Evolutionary conservation across 1,140 invertebrate species (phyloP), one percentile per base, ranked within the genome.

Genomic region (Penaeus chinensis): DNA sequence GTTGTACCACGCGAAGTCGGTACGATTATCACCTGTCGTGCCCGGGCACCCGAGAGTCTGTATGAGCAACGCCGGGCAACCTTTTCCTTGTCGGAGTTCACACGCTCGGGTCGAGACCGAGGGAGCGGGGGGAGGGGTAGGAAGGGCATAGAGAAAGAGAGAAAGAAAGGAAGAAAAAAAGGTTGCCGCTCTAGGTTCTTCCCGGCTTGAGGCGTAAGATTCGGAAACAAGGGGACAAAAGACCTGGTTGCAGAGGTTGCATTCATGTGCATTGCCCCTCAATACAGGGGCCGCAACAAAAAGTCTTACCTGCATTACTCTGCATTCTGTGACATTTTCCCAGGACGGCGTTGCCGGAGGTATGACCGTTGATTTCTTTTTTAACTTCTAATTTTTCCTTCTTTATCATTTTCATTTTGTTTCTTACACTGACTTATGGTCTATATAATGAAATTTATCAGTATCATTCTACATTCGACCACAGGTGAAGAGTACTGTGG

Each of bases 251-350:
- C 86, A 87, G 86, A 82, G 86, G 86, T 87, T 87, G 86, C 86
- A 87, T 87, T 87, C 86, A 87, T 87, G 86, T 87, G 86, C 86
- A 87, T 87, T 83, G 86, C 86, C 86, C 86, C 61, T 83, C n/a
- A 62, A 54, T 82, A 60, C 60, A 66, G 78, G 32, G 8, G 69
- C 80, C 11, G 80, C 86, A 27, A 83, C 86, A 87, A 87, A 87
- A 83, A 87, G 80, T 54, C 80, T 87, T 87, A 87, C 86, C 86
- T 87, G 86, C 86, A 87, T 82, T 82, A 77, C 42, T 27, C 71
- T 87, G 80, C 80, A 83, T 83, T 76, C 80, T 63, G 80, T 63
- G 80, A 87, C 86, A 87, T 37, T 87, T 87, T 87, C 86, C 86
- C 86, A 87, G 80, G 74, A 7, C 19, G 18, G 19, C 61, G 71